A percentile compares a stretch with the other conserved stretches of the same genome.
Evolutionary conservation across 2,797 vertebrate genomes (phyloP).

Genomic region (Falco biarmicus): DNA sequence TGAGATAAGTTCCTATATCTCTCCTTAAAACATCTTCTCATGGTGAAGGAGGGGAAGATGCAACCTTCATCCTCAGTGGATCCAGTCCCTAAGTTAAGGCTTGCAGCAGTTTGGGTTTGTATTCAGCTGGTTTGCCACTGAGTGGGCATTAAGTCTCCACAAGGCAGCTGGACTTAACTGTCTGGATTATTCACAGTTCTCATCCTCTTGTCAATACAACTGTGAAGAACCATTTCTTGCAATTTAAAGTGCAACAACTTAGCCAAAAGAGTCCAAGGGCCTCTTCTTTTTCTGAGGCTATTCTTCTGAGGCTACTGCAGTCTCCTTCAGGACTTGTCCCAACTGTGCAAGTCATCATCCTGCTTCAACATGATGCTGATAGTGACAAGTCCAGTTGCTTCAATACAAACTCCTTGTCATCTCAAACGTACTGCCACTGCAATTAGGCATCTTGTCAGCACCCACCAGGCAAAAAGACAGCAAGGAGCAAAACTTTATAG

Average conservation of each 20-base stretch:
- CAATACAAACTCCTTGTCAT: not conserved
- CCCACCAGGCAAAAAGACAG: not conserved
- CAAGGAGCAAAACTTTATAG: not conserved
- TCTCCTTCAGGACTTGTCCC: not conserved
- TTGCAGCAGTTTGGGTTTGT: no score
- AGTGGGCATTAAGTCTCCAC: no score
- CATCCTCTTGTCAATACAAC: not conserved
- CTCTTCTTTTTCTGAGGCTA: no score
- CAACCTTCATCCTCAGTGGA: not conserved
- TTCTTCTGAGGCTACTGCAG: not conserved
- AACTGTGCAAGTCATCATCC: not conserved
- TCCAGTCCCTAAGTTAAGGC: not conserved
- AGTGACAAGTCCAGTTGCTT: not conserved
- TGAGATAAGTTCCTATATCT: rapidly evolving
- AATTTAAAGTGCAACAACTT: not conserved
- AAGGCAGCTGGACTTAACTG: not conserved
- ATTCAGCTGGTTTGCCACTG: not conserved
- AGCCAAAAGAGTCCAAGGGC: not conserved
- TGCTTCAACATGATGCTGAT: not conserved
- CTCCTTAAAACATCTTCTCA: no score
- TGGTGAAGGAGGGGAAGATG: not conserved
- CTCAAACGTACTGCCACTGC: not conserved
- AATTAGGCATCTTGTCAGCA: not conserved
- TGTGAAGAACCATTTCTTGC: rapidly evolving
- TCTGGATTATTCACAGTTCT: no score